A percentile compares a stretch with the other conserved stretches of the same genome.
These are phyloP conservation scores for Myocastor coypus DNA, from an alignment of 2,113 vertebrate genomes.

Conservation along the genomic window DNA sequence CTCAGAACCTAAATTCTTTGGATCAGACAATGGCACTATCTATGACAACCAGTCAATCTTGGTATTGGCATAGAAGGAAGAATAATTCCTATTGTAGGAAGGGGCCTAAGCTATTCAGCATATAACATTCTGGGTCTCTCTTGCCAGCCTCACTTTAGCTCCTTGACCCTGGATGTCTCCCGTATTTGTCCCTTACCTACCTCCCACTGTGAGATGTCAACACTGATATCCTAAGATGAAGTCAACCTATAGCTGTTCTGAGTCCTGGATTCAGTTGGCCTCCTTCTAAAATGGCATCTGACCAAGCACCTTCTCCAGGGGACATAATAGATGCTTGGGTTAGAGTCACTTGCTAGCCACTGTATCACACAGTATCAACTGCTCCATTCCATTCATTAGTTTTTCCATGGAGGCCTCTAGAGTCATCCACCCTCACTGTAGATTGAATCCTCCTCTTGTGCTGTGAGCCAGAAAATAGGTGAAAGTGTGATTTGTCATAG, in stretches of 20 bases:
- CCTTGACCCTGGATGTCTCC: background rate
- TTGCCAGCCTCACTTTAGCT: background rate
- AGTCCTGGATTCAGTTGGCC: background rate
- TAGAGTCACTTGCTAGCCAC: background rate
- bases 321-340: background rate
- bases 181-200: background rate
- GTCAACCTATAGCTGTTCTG: background rate
- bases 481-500: background rate
- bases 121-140: background rate
- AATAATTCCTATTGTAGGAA: background rate
- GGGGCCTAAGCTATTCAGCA: background rate
- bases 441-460: background rate
- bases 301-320: background rate
- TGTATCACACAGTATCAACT: background rate
- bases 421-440: background rate
- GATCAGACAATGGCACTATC: background rate
- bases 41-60: background rate
- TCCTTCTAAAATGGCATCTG: background rate
- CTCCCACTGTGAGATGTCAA: background rate
- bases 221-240: background rate
- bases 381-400: background rate
- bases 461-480: background rate
- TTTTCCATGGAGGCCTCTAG: background rate
- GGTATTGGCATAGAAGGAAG: background rate
- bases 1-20: background rate